Conservation (phyloP, 2,113 vertebrate genomes). For the Xiphophorus maculatus region DNA sequence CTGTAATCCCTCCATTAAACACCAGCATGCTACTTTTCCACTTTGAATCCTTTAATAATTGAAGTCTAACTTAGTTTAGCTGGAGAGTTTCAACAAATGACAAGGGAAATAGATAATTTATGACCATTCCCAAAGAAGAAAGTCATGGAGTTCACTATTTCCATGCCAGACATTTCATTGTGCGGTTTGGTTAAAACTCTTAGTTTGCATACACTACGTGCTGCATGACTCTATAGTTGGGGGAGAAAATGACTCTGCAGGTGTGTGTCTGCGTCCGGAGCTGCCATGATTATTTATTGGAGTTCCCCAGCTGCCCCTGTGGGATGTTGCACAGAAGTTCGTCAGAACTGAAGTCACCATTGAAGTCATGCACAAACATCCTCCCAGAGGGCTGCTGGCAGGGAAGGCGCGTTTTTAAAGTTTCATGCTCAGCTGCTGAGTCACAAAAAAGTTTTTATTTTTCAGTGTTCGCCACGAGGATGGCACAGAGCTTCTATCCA, state of each 20-base stretch:
- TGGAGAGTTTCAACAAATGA: conserved; percentile 41
- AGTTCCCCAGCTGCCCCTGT: conserved; percentile 4
- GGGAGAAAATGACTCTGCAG: conserved; percentile 7
- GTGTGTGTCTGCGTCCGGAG: conserved; percentile 41
- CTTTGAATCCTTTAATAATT: conserved; percentile 70
- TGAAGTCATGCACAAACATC: not conserved
- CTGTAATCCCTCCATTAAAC: conserved; percentile 6
- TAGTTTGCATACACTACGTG: conserved; percentile 19
- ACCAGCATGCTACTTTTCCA: conserved; percentile 47
- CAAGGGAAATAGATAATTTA: conserved; percentile 70
- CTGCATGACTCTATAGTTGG: conserved; percentile 16
- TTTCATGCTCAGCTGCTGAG: conserved; percentile 52
- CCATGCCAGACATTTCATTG: conserved; percentile 34
- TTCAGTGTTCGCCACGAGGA: not conserved
- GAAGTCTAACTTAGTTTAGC: conserved; percentile 16
- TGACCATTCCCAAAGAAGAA: conserved; percentile 59
- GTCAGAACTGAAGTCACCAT: not conserved
- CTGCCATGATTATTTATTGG: conserved; percentile 50
- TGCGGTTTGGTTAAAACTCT: conserved; percentile 20
- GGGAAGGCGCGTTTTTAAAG: not conserved
- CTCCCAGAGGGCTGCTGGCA: not conserved
- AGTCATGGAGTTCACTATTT: conserved; percentile 36
- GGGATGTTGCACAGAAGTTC: not conserved
- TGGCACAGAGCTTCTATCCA: not conserved
- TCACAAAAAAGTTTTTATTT: conserved; percentile 47